phyloP scores from a whole-genome alignment of 2,113 vertebrate species.

The Murina feae region DNA sequence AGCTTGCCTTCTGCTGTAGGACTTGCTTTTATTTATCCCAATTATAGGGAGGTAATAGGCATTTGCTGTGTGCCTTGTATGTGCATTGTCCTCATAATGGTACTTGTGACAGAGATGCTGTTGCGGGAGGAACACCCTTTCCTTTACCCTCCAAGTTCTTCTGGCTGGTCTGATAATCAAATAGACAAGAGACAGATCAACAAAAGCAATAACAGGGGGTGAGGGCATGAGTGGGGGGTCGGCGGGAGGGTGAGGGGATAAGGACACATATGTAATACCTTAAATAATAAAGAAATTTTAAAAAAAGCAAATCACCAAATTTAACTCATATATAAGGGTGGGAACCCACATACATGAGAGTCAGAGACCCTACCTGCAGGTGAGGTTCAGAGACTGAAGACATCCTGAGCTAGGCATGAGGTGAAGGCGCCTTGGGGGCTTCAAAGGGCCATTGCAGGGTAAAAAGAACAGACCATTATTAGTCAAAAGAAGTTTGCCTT shows the following conservation, averaged over 20 bases:
- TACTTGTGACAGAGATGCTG: background rate
- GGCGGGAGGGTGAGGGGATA: too few relatives aligned
- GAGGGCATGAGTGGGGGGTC: too few relatives aligned
- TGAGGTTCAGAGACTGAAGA: background rate
- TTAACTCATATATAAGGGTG: background rate
- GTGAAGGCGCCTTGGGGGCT: background rate
- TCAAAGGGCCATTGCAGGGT: background rate
- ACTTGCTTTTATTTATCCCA: slow-evolving; percentile 2
- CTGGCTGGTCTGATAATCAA: background rate
- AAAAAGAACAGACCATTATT: background rate
- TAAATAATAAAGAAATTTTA: too few relatives aligned
- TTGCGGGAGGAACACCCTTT: background rate
- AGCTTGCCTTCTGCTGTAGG: background rate
- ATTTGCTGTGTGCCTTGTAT: background rate
- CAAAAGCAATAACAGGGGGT: too few relatives aligned
- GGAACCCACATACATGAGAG: background rate
- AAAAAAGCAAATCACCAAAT: background rate
- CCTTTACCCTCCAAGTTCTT: background rate
- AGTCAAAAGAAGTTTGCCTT: background rate
- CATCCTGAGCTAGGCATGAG: background rate
- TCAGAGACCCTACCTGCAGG: background rate
- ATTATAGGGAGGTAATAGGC: background rate
- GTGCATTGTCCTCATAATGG: background rate
- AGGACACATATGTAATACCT: too few relatives aligned
- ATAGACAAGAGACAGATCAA: background rate